These are phyloP conservation scores for Drosophila neotestacea DNA, from an alignment of 2,888 invertebrate species.

Conservation along the genomic window DNA sequence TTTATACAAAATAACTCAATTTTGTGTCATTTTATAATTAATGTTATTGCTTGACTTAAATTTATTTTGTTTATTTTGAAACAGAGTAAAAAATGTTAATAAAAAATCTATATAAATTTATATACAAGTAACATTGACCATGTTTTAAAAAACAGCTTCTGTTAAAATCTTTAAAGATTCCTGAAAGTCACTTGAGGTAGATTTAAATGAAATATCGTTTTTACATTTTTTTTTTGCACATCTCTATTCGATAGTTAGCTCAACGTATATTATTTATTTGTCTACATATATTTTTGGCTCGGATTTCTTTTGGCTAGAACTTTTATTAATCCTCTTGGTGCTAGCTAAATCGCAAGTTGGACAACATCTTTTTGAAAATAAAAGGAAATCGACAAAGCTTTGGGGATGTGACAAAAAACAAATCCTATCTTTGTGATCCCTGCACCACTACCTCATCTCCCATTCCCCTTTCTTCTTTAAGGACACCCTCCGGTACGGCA, in stretches of 20 bases:
- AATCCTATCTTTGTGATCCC: slow-evolving; percentile 42
- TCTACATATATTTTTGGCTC: no score
- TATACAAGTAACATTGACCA: no score
- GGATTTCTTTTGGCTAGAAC: not conserved
- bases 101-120: no score
- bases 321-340: slow-evolving; percentile 28
- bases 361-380: slow-evolving; percentile 8
- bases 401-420: slow-evolving; percentile 30
- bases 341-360: slow-evolving; percentile 31
- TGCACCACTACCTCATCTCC: not conserved
- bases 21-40: no score
- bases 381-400: slow-evolving; percentile 24
- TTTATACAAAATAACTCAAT: no score
- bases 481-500: slow-evolving; percentile 54
- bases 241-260: not conserved
- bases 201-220: not conserved
- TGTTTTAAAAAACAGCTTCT: no score
- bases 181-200: no score
- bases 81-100: no score
- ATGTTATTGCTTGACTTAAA: no score
- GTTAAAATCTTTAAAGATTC: no score
- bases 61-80: no score
- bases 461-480: slow-evolving; percentile 1
- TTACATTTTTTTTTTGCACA: not conserved
- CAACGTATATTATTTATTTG: not conserved